Conservation (phyloP, 2,113 vertebrate species). For the Perca fluviatilis region DNA sequence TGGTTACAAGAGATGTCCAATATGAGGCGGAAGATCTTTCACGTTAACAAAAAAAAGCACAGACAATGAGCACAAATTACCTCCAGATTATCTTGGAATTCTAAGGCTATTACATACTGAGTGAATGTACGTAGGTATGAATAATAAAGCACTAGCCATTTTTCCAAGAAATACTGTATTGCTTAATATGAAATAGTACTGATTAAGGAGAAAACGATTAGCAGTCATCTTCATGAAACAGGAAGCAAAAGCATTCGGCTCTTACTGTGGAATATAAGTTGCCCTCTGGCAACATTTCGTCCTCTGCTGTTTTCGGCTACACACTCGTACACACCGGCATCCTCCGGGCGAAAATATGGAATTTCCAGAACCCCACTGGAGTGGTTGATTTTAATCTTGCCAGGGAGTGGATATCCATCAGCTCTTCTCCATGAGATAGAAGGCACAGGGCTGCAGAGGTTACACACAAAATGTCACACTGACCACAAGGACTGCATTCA, state of each 20-base stretch:
- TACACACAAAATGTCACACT: conserved; percentile 59
- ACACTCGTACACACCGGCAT: conserved; percentile 90
- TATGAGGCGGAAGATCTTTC: conserved; percentile 15
- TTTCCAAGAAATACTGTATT: not conserved
- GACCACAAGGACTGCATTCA: conserved; percentile 5
- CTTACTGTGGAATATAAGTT: conserved; percentile 90
- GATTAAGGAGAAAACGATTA: not conserved
- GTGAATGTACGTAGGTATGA: not conserved
- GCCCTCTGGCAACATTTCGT: conserved; percentile 86
- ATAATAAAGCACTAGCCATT: not conserved
- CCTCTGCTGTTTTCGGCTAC: conserved; percentile 87
- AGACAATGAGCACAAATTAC: conserved; percentile 59
- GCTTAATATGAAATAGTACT: not conserved
- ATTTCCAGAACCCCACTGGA: conserved; percentile 89
- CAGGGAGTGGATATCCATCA: conserved; percentile 87
- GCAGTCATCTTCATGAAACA: not conserved
- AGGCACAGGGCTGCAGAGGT: conserved; percentile 89
- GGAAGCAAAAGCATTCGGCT: not conserved
- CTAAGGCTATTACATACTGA: not conserved
- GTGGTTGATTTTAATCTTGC: conserved; percentile 87
- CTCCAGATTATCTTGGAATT: conserved; percentile 44
- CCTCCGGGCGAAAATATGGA: conserved; percentile 89
- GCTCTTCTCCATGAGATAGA: conserved; percentile 90
- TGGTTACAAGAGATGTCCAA: conserved; percentile 15
- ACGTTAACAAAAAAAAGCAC: conserved; percentile 36